A percentile compares a stretch with the other conserved stretches of the same genome.
phyloP scores from a whole-genome alignment of 2,113 vertebrate genomes.

The Fukomys damarensis region DNA sequence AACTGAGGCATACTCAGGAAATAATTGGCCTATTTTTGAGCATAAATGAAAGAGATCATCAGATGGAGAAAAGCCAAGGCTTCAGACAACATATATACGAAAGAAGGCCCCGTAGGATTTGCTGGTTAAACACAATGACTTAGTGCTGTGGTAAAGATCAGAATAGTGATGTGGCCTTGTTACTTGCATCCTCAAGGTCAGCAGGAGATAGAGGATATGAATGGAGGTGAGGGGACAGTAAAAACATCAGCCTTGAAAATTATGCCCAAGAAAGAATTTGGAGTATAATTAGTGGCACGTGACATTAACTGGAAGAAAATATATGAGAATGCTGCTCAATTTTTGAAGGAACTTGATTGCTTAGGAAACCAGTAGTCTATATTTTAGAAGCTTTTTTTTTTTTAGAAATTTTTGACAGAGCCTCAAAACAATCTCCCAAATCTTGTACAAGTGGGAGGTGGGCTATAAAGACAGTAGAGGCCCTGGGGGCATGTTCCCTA shows the following conservation, averaged over 20 bases:
- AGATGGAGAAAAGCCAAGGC: not conserved
- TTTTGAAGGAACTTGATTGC: not conserved
- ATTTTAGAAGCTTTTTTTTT: not conserved
- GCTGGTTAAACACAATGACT: not conserved
- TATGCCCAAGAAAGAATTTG: not conserved
- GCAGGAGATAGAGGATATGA: not conserved
- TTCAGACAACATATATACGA: not conserved
- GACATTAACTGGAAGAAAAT: not conserved
- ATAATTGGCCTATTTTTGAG: not conserved
- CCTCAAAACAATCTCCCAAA: not conserved
- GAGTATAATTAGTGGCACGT: not conserved
- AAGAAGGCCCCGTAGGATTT: not conserved
- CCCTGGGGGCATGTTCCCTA: accelerated
- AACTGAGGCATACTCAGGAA: not conserved
- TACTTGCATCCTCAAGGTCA: not conserved
- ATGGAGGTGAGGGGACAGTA: not conserved
- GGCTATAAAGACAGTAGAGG: not conserved
- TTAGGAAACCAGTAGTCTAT: not conserved
- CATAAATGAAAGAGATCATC: not conserved
- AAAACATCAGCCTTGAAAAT: not conserved
- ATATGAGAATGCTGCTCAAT: not conserved
- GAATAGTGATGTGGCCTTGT: not conserved
- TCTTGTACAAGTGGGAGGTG: not conserved
- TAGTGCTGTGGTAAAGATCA: not conserved
- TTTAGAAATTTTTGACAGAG: not conserved